Evolutionary conservation across 2,888 invertebrate genomes (phyloP).

Genomic region (Alloplasta piceator): DNA sequence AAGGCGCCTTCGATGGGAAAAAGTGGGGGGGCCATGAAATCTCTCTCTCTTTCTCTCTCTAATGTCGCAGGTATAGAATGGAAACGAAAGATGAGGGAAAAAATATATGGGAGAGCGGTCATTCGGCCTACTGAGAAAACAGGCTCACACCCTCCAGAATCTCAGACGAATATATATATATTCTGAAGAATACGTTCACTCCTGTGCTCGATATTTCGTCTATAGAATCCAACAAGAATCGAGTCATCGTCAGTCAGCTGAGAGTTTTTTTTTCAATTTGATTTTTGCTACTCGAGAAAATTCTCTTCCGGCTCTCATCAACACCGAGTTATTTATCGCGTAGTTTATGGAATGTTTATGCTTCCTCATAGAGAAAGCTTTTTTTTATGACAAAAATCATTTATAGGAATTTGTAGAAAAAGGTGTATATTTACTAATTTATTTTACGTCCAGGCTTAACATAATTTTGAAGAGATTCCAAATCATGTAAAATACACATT

Average conservation of each 20-base stretch:
- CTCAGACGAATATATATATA: constrained; percentile 25
- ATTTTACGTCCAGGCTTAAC: too few species aligned
- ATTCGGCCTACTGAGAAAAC: constrained; percentile 49
- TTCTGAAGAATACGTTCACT: constrained; percentile 42
- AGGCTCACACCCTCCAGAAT: constrained; percentile 65
- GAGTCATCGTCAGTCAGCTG: background rate
- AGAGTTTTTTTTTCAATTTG: too few species aligned
- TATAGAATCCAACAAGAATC: background rate
- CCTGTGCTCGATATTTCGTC: background rate
- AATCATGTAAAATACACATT: too few species aligned
- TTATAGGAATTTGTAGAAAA: too few species aligned
- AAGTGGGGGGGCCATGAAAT: constrained; percentile 53
- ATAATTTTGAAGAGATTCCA: too few species aligned
- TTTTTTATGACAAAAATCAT: too few species aligned
- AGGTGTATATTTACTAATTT: too few species aligned
- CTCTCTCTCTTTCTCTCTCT: background rate
- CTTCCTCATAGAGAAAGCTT: too few species aligned
- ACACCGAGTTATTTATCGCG: too few species aligned
- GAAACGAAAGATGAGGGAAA: constrained; percentile 35
- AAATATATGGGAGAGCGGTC: constrained; percentile 50
- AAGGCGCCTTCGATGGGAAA: constrained; percentile 43
- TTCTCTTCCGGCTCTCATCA: too few species aligned
- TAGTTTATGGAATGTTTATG: too few species aligned
- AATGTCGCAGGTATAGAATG: constrained; percentile 31
- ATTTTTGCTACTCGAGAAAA: too few species aligned